phyloP scores from a whole-genome alignment of 2,797 vertebrate genomes.

The Coreius guichenoti region DNA sequence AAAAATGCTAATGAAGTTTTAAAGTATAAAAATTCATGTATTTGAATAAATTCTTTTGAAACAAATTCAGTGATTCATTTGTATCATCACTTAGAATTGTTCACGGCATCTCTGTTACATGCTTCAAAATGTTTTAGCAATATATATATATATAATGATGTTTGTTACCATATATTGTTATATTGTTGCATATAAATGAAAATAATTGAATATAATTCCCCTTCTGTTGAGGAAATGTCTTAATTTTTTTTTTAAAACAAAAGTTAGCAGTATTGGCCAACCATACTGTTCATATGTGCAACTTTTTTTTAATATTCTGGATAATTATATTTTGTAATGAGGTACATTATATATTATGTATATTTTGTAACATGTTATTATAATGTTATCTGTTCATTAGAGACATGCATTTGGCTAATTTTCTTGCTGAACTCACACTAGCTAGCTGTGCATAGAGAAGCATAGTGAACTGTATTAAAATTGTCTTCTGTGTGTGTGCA shows the following conservation, averaged over 20 bases:
- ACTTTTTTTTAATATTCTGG: too few species aligned
- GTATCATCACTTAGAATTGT: background rate
- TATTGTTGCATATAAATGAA: background rate
- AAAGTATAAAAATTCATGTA: background rate
- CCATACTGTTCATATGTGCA: too few species aligned
- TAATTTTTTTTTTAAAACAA: background rate
- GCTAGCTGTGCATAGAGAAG: constrained; percentile 13
- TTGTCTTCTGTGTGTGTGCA: constrained; percentile 58
- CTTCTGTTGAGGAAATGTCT: too few species aligned
- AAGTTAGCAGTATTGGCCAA: background rate
- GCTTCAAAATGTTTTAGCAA: background rate
- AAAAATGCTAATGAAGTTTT: background rate
- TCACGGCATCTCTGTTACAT: background rate
- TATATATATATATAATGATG: background rate
- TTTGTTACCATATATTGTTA: background rate
- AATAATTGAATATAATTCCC: background rate
- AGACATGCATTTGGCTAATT: background rate
- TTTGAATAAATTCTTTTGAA: background rate
- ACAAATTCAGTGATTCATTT: background rate
- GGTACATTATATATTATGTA: too few species aligned
- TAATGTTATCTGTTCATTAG: background rate
- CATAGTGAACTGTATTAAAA: background rate
- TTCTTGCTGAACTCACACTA: background rate
- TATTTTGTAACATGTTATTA: too few species aligned
- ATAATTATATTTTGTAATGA: too few species aligned